A percentile compares a stretch with the other conserved stretches of the same genome.
phyloP scores from a whole-genome alignment of 2,113 vertebrate genomes.

The Lamprotornis superbus region DNA sequence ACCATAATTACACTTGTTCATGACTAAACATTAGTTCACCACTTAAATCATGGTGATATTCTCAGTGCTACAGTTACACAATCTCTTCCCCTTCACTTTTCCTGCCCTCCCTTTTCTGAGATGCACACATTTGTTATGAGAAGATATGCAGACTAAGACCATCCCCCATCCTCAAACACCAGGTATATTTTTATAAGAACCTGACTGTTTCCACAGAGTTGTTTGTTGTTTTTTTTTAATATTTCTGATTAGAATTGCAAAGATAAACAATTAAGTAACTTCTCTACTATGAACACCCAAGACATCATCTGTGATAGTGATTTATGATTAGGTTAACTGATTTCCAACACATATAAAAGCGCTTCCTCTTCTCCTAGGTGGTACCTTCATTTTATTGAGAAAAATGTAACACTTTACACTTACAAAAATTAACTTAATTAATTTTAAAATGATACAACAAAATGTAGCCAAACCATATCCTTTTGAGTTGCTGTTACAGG shows the following conservation, averaged over 20 bases:
- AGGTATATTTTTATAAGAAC: neutral
- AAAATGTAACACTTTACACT: neutral
- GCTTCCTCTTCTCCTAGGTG: neutral
- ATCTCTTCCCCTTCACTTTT: neutral
- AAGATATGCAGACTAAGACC: fast-evolving
- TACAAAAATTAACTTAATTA: neutral
- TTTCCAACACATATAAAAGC: neutral
- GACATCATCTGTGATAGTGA: neutral
- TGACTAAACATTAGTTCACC: neutral
- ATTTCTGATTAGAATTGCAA: neutral
- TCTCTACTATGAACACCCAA: neutral
- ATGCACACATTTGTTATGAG: neutral
- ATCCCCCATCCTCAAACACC: neutral
- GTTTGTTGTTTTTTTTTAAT: neutral
- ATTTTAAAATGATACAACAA: neutral
- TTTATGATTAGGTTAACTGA: neutral
- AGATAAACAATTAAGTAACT: neutral
- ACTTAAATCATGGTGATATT: neutral
- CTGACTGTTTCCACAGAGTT: neutral
- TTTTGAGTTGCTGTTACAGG: neutral
- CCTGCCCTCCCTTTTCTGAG: neutral
- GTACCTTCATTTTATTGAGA: neutral
- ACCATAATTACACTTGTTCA: neutral
- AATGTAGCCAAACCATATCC: neutral
- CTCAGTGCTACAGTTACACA: neutral